Evolutionary conservation across 2,113 vertebrate genomes (phyloP), one percentile per base, ranked within the genome.

Genomic region (Protomyctophum bolini): DNA sequence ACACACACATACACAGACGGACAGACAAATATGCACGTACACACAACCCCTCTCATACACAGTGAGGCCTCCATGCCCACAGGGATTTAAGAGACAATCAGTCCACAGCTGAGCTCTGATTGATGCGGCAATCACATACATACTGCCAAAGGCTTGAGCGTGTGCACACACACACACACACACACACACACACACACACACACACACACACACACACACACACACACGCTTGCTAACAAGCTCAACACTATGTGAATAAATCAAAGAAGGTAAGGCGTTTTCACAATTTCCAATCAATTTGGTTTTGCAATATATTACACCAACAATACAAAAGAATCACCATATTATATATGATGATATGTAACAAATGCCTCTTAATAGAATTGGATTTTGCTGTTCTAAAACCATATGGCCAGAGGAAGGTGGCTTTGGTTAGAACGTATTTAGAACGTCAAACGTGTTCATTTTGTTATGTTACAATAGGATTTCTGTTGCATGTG

Each of bases 51-150:
- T 64, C 15, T 28, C 81, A 81, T 76, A 85, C 68, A 80, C 70
- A 76, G 63, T 28, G 74, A 79, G 86, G 84, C 79, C 77, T 80
- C 63, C 14, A 55, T 73, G 76, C 75, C 83, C 69, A 73, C 68
- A 72, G 83, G 83, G 86, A 86, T 68, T 54, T 73, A 72, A 73
- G 62, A 66, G 81, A 86, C 89, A 88, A 88, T 92, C 87, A 87
- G 77, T 59, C 66, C 83, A 83, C 87, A 84, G 85, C 80, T 85
- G 81, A 83, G 84, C 76, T 84, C 82, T 83, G 77, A 88, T 88
- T 91, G 85, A 92, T 89, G 78, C 79, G 78, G 71, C 77, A 76
- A 78, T 73, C 68, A 70, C n/a, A 69, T 12, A 68, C 70, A 80
- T 72, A 62, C 76, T 72, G 69, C 78, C 72, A 75, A 69, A 14